Evolutionary conservation across 1,140 invertebrate genomes (phyloP).

Genomic region (Zaprionus davidi): DNA sequence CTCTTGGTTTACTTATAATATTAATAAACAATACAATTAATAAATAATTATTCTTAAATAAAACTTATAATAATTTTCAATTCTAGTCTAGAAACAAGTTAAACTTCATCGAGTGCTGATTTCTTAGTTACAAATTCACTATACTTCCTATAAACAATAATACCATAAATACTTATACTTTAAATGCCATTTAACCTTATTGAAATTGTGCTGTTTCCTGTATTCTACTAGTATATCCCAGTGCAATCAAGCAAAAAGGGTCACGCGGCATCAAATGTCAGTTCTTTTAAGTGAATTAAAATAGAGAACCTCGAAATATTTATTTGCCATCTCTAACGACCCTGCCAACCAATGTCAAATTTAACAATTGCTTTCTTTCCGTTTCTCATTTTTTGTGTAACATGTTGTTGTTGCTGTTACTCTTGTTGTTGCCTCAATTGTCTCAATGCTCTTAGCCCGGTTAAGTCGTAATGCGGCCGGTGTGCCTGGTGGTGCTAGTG

Average conservation of each 20-base stretch:
- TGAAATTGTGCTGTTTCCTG: background rate
- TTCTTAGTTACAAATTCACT: too few relatives aligned
- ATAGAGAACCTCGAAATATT: slow-evolving; percentile 15
- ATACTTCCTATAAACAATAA: background rate
- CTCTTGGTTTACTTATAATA: too few relatives aligned
- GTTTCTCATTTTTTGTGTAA: slow-evolving; percentile 3
- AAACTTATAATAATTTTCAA: too few relatives aligned
- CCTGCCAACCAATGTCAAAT: slow-evolving; percentile 30
- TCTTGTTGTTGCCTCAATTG: slow-evolving; percentile 11
- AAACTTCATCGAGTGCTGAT: too few relatives aligned
- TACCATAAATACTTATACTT: background rate
- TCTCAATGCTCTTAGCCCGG: slow-evolving; percentile 12
- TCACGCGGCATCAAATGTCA: slow-evolving; percentile 8
- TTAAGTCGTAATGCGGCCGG: slow-evolving; percentile 29
- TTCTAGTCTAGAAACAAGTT: too few relatives aligned
- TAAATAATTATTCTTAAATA: too few relatives aligned
- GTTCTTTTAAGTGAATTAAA: slow-evolving; percentile 22
- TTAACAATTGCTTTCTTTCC: slow-evolving; percentile 19
- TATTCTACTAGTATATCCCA: background rate
- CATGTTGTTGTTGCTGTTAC: slow-evolving; percentile 7
- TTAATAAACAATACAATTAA: too few relatives aligned
- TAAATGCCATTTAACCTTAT: background rate
- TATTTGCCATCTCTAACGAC: slow-evolving; percentile 34
- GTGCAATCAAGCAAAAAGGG: slow-evolving; percentile 37
- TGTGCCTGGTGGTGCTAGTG: slow-evolving; percentile 19